Conservation (phyloP, 2,888 invertebrate genomes). For the Protodeltote pygarga region DNA sequence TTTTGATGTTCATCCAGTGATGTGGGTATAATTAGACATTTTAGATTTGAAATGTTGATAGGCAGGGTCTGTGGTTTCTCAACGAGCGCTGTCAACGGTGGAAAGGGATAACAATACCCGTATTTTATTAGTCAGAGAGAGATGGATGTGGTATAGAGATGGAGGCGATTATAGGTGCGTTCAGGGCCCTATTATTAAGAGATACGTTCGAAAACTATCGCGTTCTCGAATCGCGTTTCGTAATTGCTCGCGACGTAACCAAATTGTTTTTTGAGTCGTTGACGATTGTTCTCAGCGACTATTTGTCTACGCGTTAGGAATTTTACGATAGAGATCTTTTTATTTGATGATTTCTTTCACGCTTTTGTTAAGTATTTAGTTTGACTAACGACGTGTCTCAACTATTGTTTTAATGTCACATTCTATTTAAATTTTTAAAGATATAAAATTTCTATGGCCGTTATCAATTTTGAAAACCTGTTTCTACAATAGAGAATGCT, state of each 20-base stretch:
- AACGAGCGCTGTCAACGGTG: slow-evolving; percentile 77
- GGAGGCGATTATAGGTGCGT: slow-evolving; percentile 73
- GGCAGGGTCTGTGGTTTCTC: slow-evolving; percentile 69
- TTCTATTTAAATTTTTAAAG: slow-evolving; percentile 18
- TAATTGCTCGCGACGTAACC: slow-evolving; percentile 81
- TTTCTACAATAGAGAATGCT: slow-evolving; percentile 9
- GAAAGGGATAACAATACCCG: slow-evolving; percentile 57
- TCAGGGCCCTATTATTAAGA: slow-evolving; percentile 77
- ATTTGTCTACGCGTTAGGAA: slow-evolving; percentile 81
- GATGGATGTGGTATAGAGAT: slow-evolving; percentile 65
- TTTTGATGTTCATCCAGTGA: slow-evolving; percentile 79
- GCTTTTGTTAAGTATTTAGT: slow-evolving; percentile 56
- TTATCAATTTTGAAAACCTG: slow-evolving; percentile 27
- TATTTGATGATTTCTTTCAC: slow-evolving; percentile 72
- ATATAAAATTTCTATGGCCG: slow-evolving; percentile 16
- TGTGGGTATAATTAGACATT: slow-evolving; percentile 86
- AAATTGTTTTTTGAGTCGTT: slow-evolving; percentile 84
- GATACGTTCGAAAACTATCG: slow-evolving; percentile 80
- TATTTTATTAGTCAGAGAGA: slow-evolving; percentile 53
- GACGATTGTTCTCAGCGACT: slow-evolving; percentile 83
- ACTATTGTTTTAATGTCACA: slow-evolving; percentile 45
- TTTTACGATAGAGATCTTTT: slow-evolving; percentile 73
- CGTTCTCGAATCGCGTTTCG: slow-evolving; percentile 74
- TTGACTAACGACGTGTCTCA: slow-evolving; percentile 48
- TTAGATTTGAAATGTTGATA: slow-evolving; percentile 82